Percentiles rank a stretch among this genome's conserved stretches.
phyloP scores from a whole-genome alignment of 2,113 vertebrate species.

The Perca schrenkii region DNA sequence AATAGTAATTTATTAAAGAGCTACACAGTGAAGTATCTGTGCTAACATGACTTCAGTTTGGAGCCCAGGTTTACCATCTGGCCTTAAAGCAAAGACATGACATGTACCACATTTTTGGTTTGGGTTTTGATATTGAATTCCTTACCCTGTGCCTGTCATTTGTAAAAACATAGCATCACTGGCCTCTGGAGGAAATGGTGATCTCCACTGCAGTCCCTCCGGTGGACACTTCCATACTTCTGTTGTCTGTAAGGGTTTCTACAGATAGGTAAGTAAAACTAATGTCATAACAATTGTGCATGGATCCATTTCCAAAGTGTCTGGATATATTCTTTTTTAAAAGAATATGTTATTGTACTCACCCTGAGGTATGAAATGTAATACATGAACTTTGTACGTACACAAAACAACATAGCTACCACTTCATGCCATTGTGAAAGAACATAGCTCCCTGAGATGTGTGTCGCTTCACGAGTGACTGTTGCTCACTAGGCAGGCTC shows the following conservation, averaged over 20 bases:
- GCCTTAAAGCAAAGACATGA: background rate
- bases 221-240: background rate
- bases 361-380: background rate
- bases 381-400: background rate
- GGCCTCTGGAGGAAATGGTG: background rate
- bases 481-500: background rate
- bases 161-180: background rate
- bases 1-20: background rate
- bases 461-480: background rate
- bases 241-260: background rate
- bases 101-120: background rate
- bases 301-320: background rate
- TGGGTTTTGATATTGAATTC: background rate
- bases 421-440: background rate
- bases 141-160: background rate
- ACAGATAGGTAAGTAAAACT: background rate
- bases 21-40: background rate
- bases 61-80: background rate
- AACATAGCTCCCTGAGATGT: background rate
- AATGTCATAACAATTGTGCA: background rate
- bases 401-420: background rate
- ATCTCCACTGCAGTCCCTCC: background rate
- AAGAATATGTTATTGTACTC: background rate
- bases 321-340: background rate
- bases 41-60: background rate